These are phyloP conservation scores for Mastacembelus armatus DNA, from an alignment of 2,797 vertebrate species.

Conservation along the genomic window DNA sequence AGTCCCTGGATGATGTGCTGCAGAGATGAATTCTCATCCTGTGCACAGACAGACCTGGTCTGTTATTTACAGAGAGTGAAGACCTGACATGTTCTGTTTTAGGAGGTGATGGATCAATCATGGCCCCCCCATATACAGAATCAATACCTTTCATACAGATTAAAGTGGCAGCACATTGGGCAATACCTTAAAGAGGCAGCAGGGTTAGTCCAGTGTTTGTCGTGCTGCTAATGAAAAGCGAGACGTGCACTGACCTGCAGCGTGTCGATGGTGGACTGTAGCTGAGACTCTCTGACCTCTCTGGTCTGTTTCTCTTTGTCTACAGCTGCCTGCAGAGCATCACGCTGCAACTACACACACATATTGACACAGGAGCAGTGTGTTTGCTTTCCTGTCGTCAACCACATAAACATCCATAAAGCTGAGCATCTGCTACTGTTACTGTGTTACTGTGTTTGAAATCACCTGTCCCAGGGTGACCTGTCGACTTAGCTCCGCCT, in stretches of 20 bases:
- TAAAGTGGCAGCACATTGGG: too few relatives aligned
- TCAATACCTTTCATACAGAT: too few relatives aligned
- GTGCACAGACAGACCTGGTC: slow-evolving; percentile 15
- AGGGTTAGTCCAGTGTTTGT: too few relatives aligned
- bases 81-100: too few relatives aligned
- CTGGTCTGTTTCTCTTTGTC: slow-evolving; percentile 18
- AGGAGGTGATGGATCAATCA: too few relatives aligned
- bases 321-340: slow-evolving; percentile 18
- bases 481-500: slow-evolving; percentile 81
- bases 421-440: too few relatives aligned
- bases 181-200: too few relatives aligned
- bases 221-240: too few relatives aligned
- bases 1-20: slow-evolving; percentile 5
- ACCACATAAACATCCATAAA: too few relatives aligned
- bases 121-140: too few relatives aligned
- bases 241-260: slow-evolving; percentile 3
- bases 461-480: slow-evolving; percentile 80
- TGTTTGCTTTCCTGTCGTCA: too few relatives aligned
- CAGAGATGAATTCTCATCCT: slow-evolving; percentile 80
- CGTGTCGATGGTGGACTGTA: slow-evolving; percentile 5
- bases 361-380: background rate
- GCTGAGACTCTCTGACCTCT: slow-evolving; percentile 19
- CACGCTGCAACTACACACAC: slow-evolving; percentile 24
- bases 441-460: background rate
- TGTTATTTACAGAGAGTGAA: too few relatives aligned